Base-by-base conservation (phyloP, 2,888 invertebrate genomes). In the Meta bourneti region DNA sequence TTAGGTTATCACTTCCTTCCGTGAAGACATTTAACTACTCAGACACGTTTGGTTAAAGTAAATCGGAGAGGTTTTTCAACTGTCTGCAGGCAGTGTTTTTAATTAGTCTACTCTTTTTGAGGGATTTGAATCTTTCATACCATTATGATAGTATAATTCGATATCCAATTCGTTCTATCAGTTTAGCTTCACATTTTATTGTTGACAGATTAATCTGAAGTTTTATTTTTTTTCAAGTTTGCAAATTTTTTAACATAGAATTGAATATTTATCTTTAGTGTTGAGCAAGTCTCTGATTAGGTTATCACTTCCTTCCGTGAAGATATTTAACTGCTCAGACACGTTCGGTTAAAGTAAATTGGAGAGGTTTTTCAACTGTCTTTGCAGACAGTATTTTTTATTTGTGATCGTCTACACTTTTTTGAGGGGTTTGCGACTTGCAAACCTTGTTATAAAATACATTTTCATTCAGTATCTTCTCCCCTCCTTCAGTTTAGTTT, bases 1-100 rank as follows among this genome's bases (percentile, higher is more conserved):
- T 69, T 79, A 61, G 61, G 20, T 4, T 7, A 19, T 20, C 13
- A 79, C 79, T 79, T 79, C 79, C 79, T 61, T 54, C 13, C 11
- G 61, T 61, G 11, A 34, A 34, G 34, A 9, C 16, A 61, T 11
- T 61, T 61, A 61, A 61, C 61, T 61, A 9, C 16, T 61, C 16
- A 16, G 61, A 61, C 16, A 16, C 61, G 61, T 61, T 16, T 9
- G 61, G 61, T 61, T 61, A 61, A 34, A 16, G 61, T 16, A 61
- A 61, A 11, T 8, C 8, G 61, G 61, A 34, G 34, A 61, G 61
- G 61, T 61, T 61, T 61, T 61, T 16, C 11, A 16, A 16, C 7
- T 61, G 61, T 61, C 61, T 16, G 13, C 61, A 61, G 61, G 61
- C 11, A 61, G 61, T 61, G 61, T 61, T 61, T 34, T 6, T 61